phyloP scores from a whole-genome alignment of 2,113 vertebrate genomes.

The Macrotus californicus region DNA sequence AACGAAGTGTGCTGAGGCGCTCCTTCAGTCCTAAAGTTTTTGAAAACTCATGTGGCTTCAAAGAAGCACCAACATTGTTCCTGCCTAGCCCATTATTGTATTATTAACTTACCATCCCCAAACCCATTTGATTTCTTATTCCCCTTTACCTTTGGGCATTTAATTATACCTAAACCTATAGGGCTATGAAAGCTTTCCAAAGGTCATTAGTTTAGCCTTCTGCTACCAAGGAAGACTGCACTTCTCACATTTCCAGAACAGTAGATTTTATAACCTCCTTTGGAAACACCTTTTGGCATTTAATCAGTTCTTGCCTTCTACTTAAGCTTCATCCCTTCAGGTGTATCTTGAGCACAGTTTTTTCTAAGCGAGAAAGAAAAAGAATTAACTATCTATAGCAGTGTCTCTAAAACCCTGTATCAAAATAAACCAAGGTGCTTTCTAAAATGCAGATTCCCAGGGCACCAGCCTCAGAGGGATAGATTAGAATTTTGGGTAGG shows the following conservation, averaged over 20 bases:
- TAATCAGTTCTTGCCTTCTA: slow-evolving; percentile 16
- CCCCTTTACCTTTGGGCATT: slow-evolving; percentile 51
- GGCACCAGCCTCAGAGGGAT: background rate
- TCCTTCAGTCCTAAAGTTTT: background rate
- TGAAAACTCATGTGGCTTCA: slow-evolving; percentile 32
- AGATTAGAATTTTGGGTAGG: background rate
- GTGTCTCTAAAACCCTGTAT: background rate
- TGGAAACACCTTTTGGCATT: slow-evolving; percentile 43
- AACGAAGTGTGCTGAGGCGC: background rate
- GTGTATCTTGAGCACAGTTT: slow-evolving; percentile 16
- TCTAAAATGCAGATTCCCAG: background rate
- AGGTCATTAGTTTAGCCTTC: slow-evolving; percentile 30
- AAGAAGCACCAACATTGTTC: background rate
- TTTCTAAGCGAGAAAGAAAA: slow-evolving; percentile 20
- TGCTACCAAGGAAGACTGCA: background rate
- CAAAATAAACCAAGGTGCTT: background rate
- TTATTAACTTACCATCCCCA: slow-evolving; percentile 51
- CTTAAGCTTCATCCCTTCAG: slow-evolving; percentile 22
- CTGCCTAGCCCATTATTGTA: slow-evolving; percentile 21
- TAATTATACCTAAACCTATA: slow-evolving; percentile 47
- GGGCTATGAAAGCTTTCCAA: slow-evolving; percentile 23
- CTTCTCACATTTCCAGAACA: slow-evolving; percentile 53
- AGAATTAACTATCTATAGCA: background rate
- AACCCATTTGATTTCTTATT: slow-evolving; percentile 39
- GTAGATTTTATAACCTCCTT: slow-evolving; percentile 52